These are phyloP conservation scores for Ataeniobius toweri DNA, from an alignment of 2,797 vertebrate species.

Conservation along the genomic window DNA sequence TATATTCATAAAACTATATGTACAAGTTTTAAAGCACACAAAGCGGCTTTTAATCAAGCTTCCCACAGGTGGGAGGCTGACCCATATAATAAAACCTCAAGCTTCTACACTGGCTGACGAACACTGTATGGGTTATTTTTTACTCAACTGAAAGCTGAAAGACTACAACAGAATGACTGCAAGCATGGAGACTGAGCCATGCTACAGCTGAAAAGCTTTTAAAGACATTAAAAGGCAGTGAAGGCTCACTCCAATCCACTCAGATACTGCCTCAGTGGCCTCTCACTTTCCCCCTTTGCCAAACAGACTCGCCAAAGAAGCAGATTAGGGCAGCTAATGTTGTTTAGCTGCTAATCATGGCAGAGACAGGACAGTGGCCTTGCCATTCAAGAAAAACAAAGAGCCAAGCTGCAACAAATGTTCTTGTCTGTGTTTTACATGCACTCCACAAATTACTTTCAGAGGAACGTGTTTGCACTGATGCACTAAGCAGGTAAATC, in stretches of 20 bases:
- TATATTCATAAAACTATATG: background rate
- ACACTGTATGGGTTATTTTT: slow-evolving; percentile 30
- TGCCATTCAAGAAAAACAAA: slow-evolving; percentile 40
- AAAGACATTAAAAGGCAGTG: slow-evolving; percentile 74
- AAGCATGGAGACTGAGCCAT: slow-evolving; percentile 44
- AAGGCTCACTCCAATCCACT: slow-evolving; percentile 65
- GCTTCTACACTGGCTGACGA: slow-evolving; percentile 21
- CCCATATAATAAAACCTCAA: background rate
- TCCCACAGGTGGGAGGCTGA: background rate
- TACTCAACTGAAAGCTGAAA: slow-evolving; percentile 46
- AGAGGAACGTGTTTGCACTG: background rate
- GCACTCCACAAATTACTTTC: slow-evolving; percentile 6
- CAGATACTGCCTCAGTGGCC: slow-evolving; percentile 56
- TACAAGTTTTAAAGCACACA: background rate
- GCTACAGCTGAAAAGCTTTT: slow-evolving; percentile 72
- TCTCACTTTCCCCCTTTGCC: slow-evolving; percentile 48
- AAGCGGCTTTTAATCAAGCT: background rate
- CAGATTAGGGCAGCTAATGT: slow-evolving; percentile 57
- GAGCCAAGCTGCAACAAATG: slow-evolving; percentile 13
- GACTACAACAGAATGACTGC: slow-evolving; percentile 44
- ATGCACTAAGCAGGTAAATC: background rate
- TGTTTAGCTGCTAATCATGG: slow-evolving; percentile 47
- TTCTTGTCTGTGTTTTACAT: background rate
- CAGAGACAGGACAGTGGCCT: slow-evolving; percentile 12
- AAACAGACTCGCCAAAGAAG: slow-evolving; percentile 57